Evolutionary conservation across 2,888 invertebrate genomes (phyloP).

Genomic region (Carpatolechia fugitivella): DNA sequence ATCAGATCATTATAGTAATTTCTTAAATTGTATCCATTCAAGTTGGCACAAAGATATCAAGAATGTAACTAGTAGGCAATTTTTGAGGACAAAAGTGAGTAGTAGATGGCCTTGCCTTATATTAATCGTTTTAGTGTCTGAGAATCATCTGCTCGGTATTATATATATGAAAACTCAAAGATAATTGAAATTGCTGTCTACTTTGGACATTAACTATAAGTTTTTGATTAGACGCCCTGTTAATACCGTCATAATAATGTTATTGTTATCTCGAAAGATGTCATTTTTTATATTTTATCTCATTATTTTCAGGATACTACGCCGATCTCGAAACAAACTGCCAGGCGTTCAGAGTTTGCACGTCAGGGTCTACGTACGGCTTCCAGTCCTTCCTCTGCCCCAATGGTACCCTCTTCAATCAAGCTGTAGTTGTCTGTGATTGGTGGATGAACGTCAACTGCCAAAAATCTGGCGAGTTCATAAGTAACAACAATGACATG

Average conservation of each 20-base stretch:
- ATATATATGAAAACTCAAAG: too few relatives aligned
- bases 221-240: too few relatives aligned
- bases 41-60: not conserved
- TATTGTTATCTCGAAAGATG: too few relatives aligned
- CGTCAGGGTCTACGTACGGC: constrained; percentile 71
- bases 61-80: not conserved
- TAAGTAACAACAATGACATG: constrained; percentile 63
- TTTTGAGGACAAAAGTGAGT: not conserved
- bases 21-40: not conserved
- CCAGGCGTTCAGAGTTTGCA: constrained; percentile 83
- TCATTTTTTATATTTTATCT: not conserved
- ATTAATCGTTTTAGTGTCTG: not conserved
- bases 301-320: constrained; percentile 77
- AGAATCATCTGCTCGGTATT: too few relatives aligned
- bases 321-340: constrained; percentile 83
- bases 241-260: too few relatives aligned
- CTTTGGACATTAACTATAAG: too few relatives aligned
- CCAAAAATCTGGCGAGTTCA: constrained; percentile 57
- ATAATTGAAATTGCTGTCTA: too few relatives aligned
- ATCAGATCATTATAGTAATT: not conserved
- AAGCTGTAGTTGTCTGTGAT: constrained; percentile 82
- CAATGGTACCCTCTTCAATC: constrained; percentile 84
- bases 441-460: constrained; percentile 86
- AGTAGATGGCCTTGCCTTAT: not conserved
- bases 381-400: constrained; percentile 83